These are phyloP conservation scores for Patiria pectinifera DNA, from an alignment of 53 echinoderm and acorn worm species.

Conservation along the genomic window DNA sequence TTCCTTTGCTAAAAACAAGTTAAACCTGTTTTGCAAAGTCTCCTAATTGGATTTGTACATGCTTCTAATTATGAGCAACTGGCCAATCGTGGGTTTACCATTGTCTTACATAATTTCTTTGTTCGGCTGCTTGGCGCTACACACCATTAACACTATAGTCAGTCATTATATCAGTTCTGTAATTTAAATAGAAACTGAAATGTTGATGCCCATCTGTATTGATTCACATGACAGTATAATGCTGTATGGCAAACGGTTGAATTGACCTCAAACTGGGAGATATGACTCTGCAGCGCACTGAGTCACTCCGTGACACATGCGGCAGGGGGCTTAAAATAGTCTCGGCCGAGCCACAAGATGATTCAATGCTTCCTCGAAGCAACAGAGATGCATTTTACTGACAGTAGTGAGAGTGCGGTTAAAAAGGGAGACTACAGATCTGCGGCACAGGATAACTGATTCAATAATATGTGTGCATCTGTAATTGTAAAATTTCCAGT, in stretches of 20 bases:
- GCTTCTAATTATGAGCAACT: too few species aligned
- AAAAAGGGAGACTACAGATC: background rate
- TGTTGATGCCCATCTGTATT: background rate
- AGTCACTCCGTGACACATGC: constrained; percentile 60
- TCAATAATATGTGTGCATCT: background rate
- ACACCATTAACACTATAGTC: too few species aligned
- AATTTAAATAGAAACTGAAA: too few species aligned
- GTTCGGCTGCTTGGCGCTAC: too few species aligned
- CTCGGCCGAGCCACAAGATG: background rate
- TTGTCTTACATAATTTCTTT: too few species aligned
- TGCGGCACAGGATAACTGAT: background rate
- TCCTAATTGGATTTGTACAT: too few species aligned
- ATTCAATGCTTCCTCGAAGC: constrained; percentile 12
- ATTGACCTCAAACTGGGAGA: background rate
- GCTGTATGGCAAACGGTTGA: background rate
- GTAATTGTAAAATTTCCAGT: background rate
- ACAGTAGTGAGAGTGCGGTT: background rate
- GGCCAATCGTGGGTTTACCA: too few species aligned
- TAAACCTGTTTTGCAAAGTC: too few species aligned
- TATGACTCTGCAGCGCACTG: background rate
- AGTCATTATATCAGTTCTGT: too few species aligned
- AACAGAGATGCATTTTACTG: background rate
- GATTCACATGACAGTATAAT: background rate
- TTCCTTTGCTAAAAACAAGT: too few species aligned
- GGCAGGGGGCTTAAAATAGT: constrained; percentile 21